phyloP scores from a whole-genome alignment of 2,113 vertebrate species.

The Tor tambroides region DNA sequence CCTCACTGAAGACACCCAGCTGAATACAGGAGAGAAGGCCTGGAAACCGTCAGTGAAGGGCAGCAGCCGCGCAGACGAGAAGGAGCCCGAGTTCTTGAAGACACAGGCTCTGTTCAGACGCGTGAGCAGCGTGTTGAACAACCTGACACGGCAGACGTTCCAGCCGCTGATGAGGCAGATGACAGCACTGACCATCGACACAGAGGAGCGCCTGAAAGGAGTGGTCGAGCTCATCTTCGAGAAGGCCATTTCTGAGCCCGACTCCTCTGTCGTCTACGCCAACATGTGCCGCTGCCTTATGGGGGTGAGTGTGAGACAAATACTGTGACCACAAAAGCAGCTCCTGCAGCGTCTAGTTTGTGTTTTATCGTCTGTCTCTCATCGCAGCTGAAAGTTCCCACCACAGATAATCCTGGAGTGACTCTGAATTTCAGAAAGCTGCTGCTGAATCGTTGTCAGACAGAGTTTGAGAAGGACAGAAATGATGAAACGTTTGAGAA shows the following conservation, averaged over 20 bases:
- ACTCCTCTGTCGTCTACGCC: slow-evolving; percentile 96
- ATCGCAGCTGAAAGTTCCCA: slow-evolving; percentile 97
- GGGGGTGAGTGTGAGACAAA: slow-evolving; percentile 81
- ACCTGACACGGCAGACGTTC: slow-evolving; percentile 98
- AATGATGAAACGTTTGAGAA: slow-evolving; percentile 95
- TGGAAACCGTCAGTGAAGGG: slow-evolving; percentile 88
- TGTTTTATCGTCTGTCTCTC: not conserved
- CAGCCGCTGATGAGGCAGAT: slow-evolving; percentile 98
- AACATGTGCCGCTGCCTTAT: slow-evolving; percentile 99
- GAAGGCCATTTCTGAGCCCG: slow-evolving; percentile 96
- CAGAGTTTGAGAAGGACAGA: slow-evolving; percentile 98
- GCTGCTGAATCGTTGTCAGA: slow-evolving; percentile 95
- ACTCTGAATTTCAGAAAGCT: slow-evolving; percentile 96
- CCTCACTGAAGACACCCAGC: slow-evolving; percentile 87
- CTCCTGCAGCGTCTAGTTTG: not conserved
- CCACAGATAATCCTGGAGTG: slow-evolving; percentile 88
- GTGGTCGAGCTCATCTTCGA: slow-evolving; percentile 98
- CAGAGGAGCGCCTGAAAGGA: slow-evolving; percentile 95
- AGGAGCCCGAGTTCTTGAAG: slow-evolving; percentile 82
- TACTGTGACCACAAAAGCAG: slow-evolving; percentile 64
- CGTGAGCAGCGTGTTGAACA: slow-evolving; percentile 94
- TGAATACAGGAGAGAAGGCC: slow-evolving; percentile 94
- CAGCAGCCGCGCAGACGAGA: slow-evolving; percentile 44
- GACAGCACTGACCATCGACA: slow-evolving; percentile 90
- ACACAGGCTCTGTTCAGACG: slow-evolving; percentile 92